Evolutionary conservation across 1,140 invertebrate genomes (phyloP), one percentile per base, ranked within the genome.

Genomic region (Zaprionus camerounensis): DNA sequence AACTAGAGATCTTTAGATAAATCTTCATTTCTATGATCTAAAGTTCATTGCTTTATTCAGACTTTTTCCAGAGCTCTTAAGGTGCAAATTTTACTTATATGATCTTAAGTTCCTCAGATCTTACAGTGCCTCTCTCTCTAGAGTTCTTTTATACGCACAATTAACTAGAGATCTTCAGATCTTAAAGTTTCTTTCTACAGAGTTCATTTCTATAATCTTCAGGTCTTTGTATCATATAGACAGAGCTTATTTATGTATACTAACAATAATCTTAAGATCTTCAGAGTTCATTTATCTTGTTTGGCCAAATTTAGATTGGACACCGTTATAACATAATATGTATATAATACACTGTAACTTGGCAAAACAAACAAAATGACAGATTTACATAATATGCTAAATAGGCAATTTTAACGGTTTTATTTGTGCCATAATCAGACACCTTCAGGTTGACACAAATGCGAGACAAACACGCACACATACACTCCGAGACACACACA

Each of bases 311-410:
- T 67, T 67, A 67, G 56, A 46, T 38, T 13, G 28, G 24, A 24
- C 38, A 67, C 65, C 65, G 65, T 67, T 67, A 67, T 57, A 46
- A 46, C 65, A 67, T 58, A 67, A 67, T 67, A 17, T 9, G 20
- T 26, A 17, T 9, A 34, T 26, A 58, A 56, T 28, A 56, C 24
- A 15, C 53, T 56, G 24, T 28, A 56, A 51, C 55, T 57, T 22
- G 7, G 26, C 55, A 57, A 57, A 13, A 67, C 64, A 55, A 56
- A 57, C 22, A 58, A 49, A 59, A 38, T 57, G 46, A 0, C 9
- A 24, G 26, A 69, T 69, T 69, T 69, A 69, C 66, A 69, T 69
- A 69, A 69, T 69, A 68, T 59, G 66, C 66, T 28, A 59, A 69
- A 69, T 51, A 53, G 65, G 20, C 28, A 36, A 55, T 44, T 26